Evolutionary conservation across 2,113 vertebrate species (phyloP).

Genomic region (Empidonax traillii): DNA sequence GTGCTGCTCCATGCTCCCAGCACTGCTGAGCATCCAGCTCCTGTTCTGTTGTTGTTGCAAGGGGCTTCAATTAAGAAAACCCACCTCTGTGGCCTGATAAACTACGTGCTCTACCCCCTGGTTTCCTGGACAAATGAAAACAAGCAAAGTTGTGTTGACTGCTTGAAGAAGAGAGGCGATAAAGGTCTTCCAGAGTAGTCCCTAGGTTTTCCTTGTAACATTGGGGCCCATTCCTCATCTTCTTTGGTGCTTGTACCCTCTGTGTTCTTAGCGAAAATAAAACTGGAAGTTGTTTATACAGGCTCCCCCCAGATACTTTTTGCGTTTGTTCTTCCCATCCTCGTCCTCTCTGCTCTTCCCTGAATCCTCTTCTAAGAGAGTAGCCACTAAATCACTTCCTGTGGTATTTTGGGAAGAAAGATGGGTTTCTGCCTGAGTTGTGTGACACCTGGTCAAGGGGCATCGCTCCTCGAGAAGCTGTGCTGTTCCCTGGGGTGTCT

Average conservation of each 20-base stretch:
- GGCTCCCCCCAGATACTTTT: neutral
- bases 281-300: neutral
- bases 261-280: neutral
- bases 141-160: neutral
- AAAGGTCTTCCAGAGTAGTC: neutral
- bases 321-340: neutral
- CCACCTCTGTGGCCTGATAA: neutral
- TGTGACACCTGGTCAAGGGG: neutral
- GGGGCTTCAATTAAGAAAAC: neutral
- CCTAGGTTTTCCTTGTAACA: neutral
- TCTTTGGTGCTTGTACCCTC: neutral
- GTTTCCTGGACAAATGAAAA: neutral
- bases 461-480: neutral
- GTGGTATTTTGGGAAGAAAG: neutral
- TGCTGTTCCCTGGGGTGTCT: neutral
- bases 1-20: neutral
- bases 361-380: neutral
- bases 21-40: neutral
- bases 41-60: neutral
- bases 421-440: rapidly evolving
- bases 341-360: neutral
- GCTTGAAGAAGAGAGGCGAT: neutral
- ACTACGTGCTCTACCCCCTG: neutral
- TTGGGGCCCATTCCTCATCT: neutral
- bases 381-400: neutral